Evolutionary conservation across 2,113 vertebrate genomes (phyloP).

Genomic region (Aptenodytes patagonicus): DNA sequence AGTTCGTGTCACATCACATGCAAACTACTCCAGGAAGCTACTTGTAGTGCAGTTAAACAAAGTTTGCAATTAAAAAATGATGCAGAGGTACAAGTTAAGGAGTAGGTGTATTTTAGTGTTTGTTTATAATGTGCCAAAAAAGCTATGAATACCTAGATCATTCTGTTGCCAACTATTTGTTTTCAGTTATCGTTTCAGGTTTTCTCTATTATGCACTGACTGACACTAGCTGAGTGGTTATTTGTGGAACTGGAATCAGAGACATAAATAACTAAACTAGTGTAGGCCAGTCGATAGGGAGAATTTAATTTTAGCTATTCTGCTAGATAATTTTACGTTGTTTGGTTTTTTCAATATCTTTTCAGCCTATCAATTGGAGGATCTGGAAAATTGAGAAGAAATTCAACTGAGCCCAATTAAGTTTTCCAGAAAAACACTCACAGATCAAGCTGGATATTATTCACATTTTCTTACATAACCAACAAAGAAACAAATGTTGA

Average conservation of each 20-base stretch:
- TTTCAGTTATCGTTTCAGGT: background rate
- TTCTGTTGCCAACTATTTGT: background rate
- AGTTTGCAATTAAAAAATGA: background rate
- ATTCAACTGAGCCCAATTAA: background rate
- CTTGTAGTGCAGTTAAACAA: background rate
- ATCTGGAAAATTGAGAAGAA: background rate
- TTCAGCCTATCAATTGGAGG: background rate
- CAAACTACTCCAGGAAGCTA: background rate
- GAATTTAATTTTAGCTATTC: background rate
- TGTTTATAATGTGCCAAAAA: background rate
- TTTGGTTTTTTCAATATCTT: background rate
- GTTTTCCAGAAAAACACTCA: background rate
- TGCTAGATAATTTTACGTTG: background rate
- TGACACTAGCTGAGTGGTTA: background rate
- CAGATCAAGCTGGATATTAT: background rate
- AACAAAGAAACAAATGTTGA: background rate
- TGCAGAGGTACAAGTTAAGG: background rate
- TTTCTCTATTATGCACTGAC: background rate
- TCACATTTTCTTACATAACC: background rate
- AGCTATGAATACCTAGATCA: background rate
- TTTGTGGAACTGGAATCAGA: background rate
- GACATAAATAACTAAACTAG: background rate
- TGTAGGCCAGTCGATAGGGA: background rate
- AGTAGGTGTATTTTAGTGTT: background rate
- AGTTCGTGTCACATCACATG: rapidly evolving